Evolutionary conservation across 2,888 invertebrate species (phyloP).

Genomic region (Acleris sparsana): DNA sequence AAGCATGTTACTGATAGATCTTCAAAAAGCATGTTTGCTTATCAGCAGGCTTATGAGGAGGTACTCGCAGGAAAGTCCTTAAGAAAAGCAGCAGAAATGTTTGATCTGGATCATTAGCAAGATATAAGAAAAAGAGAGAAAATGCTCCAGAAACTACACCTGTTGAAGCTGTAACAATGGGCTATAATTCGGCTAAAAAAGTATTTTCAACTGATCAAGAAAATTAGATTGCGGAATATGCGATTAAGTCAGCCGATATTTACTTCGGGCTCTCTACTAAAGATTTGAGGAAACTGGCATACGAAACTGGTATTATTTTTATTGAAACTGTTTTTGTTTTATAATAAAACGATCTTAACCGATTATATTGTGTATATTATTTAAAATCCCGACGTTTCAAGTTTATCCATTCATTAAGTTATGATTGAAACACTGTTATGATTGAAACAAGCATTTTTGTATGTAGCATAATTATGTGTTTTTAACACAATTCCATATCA

Average conservation of each 20-base stretch:
- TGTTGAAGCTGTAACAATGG: constrained; percentile 32
- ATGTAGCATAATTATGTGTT: too few relatives aligned
- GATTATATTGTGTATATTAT: too few relatives aligned
- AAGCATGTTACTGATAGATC: neutral
- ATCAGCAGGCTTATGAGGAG: constrained; percentile 1
- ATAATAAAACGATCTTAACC: too few relatives aligned
- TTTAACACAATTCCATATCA: too few relatives aligned
- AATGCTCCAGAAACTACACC: constrained; percentile 5
- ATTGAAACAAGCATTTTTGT: too few relatives aligned
- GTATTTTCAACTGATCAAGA: constrained; percentile 31
- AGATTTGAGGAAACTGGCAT: constrained; percentile 14
- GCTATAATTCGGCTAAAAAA: constrained; percentile 36
- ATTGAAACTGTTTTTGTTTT: too few relatives aligned
- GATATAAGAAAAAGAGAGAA: constrained; percentile 12
- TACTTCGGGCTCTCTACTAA: constrained; percentile 27
- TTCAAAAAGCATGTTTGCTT: neutral
- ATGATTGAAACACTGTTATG: too few relatives aligned
- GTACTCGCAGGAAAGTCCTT: neutral
- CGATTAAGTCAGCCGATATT: constrained; percentile 29
- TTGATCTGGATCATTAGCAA: constrained; percentile 1
- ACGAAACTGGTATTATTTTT: too few relatives aligned
- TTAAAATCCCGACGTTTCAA: too few relatives aligned
- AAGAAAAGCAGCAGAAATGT: neutral
- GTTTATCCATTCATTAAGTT: too few relatives aligned
- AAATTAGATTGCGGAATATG: constrained; percentile 28